phyloP scores from a whole-genome alignment of 30 jellyfish, hydroid and myxozoan genomes.

The Hydractinia echinata region DNA sequence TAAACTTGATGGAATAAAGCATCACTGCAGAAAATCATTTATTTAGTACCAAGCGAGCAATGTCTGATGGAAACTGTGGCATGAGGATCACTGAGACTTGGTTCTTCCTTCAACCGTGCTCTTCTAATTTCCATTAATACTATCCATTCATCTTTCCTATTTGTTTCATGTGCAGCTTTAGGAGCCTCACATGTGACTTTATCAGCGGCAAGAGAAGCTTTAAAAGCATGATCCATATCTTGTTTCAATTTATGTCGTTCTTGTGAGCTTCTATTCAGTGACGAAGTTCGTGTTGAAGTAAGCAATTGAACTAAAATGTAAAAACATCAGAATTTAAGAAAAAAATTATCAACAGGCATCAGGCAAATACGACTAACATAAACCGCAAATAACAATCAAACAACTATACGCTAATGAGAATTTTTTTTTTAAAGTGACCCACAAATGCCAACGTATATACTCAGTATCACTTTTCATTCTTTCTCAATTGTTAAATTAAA shows the following conservation, averaged over 20 bases:
- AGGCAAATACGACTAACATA: too few relatives aligned
- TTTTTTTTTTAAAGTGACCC: too few relatives aligned
- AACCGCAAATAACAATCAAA: too few relatives aligned
- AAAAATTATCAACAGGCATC: too few relatives aligned
- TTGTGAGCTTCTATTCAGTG: neutral
- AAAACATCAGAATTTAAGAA: too few relatives aligned
- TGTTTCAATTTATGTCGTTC: neutral
- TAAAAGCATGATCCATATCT: neutral
- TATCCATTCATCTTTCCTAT: too few relatives aligned
- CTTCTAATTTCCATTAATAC: neutral
- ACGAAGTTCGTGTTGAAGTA: neutral
- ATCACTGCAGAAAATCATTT: neutral
- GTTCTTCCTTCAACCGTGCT: neutral
- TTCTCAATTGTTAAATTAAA: too few relatives aligned
- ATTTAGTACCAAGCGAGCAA: neutral
- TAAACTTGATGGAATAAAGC: neutral
- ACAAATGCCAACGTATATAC: too few relatives aligned
- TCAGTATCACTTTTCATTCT: too few relatives aligned
- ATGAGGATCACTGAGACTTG: too few relatives aligned
- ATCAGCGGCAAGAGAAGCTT: neutral
- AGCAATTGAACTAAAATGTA: too few relatives aligned
- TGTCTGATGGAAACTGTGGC: neutral
- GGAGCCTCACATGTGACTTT: neutral
- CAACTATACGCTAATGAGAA: too few relatives aligned
- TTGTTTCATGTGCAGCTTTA: neutral